These are phyloP conservation scores for Lordiphosa collinella DNA, from an alignment of 1,140 invertebrate species.

Conservation along the genomic window DNA sequence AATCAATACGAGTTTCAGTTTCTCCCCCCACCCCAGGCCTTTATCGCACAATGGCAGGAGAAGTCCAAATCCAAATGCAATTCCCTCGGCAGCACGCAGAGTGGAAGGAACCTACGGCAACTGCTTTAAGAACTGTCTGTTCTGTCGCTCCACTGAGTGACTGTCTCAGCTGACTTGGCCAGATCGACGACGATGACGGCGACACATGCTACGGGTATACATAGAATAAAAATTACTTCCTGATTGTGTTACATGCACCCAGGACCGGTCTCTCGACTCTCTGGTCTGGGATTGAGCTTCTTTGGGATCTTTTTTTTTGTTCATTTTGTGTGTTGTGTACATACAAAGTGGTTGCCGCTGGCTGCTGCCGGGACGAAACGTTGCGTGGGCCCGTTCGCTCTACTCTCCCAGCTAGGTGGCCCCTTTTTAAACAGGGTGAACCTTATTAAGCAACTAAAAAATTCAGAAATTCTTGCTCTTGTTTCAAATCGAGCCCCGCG, in stretches of 20 bases:
- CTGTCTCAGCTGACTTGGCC: constrained; percentile 43
- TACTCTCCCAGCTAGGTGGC: constrained; percentile 7
- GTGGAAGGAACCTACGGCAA: constrained; percentile 15
- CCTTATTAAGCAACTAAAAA: neutral
- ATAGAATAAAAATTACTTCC: constrained; percentile 63
- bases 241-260: constrained; percentile 58
- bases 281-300: constrained; percentile 39
- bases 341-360: constrained; percentile 47
- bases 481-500: too few relatives aligned
- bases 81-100: constrained; percentile 41
- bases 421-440: neutral
- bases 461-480: neutral
- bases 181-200: constrained; percentile 52
- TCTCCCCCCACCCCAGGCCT: neutral
- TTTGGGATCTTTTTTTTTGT: neutral
- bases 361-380: constrained; percentile 25
- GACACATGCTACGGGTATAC: constrained; percentile 63
- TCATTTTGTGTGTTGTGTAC: constrained; percentile 20
- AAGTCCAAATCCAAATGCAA: constrained; percentile 28
- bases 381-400: constrained; percentile 5
- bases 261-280: constrained; percentile 45
- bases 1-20: constrained; percentile 26
- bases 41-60: constrained; percentile 8
- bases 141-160: constrained; percentile 30
- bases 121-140: constrained; percentile 21